Evolutionary conservation across 2,888 invertebrate species (phyloP).

Genomic region (Rhynchonema sp.): DNA sequence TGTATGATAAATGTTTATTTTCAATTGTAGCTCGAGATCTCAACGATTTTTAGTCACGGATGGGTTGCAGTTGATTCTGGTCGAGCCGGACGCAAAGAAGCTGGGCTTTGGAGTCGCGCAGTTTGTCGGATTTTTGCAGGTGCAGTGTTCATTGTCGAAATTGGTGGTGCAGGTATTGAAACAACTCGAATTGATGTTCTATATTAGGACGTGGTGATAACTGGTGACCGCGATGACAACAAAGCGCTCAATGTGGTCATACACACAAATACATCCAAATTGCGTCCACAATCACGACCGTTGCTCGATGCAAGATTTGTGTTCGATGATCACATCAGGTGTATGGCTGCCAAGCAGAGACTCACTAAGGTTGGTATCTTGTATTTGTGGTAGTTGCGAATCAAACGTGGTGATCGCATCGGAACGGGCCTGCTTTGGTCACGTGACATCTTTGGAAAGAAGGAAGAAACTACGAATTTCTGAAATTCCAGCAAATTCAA

Average conservation of each 20-base stretch:
- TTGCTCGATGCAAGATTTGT: constrained; percentile 75
- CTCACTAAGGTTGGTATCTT: constrained; percentile 32
- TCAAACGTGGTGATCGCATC: no score
- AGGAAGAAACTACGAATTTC: no score
- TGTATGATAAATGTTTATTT: no score
- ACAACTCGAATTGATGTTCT: not conserved
- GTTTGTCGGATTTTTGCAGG: constrained; percentile 69
- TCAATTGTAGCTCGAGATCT: constrained; percentile 21
- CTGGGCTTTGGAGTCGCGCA: constrained; percentile 95
- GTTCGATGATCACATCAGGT: constrained; percentile 94
- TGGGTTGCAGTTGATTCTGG: constrained; percentile 75
- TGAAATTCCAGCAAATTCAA: no score
- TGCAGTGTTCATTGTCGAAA: constrained; percentile 13
- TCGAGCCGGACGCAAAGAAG: constrained; percentile 81
- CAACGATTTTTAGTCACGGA: constrained; percentile 91
- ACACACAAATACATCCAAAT: constrained; percentile 6
- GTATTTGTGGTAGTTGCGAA: no score
- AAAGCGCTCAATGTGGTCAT: constrained; percentile 60
- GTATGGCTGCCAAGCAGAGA: constrained; percentile 95
- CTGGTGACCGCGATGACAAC: constrained; percentile 87
- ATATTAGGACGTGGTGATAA: constrained; percentile 77
- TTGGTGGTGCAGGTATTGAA: no score
- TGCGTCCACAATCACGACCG: constrained; percentile 31
- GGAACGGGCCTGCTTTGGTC: no score
- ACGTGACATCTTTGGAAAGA: no score